Evolutionary conservation across 1,140 invertebrate species (phyloP).

Genomic region (Euwallacea fornicatus): DNA sequence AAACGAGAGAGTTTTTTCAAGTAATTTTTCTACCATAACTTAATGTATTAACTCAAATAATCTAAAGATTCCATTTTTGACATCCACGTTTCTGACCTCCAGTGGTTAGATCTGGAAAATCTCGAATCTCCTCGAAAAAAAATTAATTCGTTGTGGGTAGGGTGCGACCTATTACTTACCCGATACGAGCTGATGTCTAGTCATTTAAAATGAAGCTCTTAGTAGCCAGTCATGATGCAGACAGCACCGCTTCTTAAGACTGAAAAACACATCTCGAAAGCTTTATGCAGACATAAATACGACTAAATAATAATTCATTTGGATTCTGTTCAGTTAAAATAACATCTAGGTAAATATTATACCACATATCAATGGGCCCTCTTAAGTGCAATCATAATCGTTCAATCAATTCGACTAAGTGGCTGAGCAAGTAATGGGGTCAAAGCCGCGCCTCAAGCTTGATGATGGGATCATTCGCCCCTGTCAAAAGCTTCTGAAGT

Average conservation of each 20-base stretch:
- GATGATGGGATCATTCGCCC: constrained; percentile 11
- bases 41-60: too few relatives aligned
- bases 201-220: background rate
- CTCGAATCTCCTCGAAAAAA: too few relatives aligned
- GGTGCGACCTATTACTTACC: too few relatives aligned
- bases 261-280: constrained; percentile 18
- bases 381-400: constrained; percentile 32
- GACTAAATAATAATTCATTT: constrained; percentile 29
- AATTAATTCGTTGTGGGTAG: too few relatives aligned
- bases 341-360: constrained; percentile 34
- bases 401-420: constrained; percentile 36
- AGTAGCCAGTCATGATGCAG: background rate
- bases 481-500: background rate
- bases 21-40: too few relatives aligned
- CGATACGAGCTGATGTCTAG: too few relatives aligned
- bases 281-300: constrained; percentile 14
- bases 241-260: constrained; percentile 13
- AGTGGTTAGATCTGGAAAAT: too few relatives aligned
- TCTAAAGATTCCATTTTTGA: too few relatives aligned
- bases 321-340: constrained; percentile 20
- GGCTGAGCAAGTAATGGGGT: constrained; percentile 27
- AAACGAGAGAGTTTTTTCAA: too few relatives aligned
- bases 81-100: too few relatives aligned
- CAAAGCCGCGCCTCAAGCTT: constrained; percentile 10
- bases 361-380: constrained; percentile 25